Conservation (phyloP, 1,140 invertebrate species). For the Atta texana region DNA sequence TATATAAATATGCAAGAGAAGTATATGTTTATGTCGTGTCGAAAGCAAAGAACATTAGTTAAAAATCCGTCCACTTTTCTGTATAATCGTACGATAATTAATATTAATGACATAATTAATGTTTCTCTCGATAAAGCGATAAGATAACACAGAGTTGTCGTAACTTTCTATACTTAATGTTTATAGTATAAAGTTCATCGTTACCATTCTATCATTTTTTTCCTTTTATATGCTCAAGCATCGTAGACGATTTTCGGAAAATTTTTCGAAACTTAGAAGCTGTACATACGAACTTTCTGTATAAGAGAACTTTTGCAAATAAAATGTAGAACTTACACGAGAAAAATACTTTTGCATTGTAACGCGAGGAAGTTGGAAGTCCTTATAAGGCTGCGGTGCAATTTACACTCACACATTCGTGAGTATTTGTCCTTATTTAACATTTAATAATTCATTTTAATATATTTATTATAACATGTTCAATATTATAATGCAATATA, state of each 20-base stretch:
- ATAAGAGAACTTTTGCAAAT: conserved; percentile 33
- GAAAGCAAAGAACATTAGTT: not conserved
- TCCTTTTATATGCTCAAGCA: not conserved
- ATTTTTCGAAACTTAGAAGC: not conserved
- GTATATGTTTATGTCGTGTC: not conserved
- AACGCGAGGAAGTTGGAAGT: not conserved
- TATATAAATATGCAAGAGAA: not conserved
- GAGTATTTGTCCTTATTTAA: too few species aligned
- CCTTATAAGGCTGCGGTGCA: too few species aligned
- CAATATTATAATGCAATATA: too few species aligned
- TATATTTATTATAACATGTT: too few species aligned
- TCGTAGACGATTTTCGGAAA: not conserved
- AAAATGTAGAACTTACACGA: conserved; percentile 37
- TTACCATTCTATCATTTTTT: not conserved
- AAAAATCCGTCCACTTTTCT: not conserved
- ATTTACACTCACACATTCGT: too few species aligned
- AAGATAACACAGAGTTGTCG: not conserved
- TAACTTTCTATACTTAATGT: conserved; percentile 17
- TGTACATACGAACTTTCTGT: conserved; percentile 38
- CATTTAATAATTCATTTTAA: too few species aligned
- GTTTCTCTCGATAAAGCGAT: not conserved
- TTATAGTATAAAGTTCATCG: conserved; percentile 17
- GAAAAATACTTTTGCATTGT: not conserved
- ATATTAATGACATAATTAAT: conserved; percentile 2
- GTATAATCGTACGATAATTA: conserved; percentile 27